phyloP scores from a whole-genome alignment of 2,113 vertebrate genomes.

The Pavo muticus region DNA sequence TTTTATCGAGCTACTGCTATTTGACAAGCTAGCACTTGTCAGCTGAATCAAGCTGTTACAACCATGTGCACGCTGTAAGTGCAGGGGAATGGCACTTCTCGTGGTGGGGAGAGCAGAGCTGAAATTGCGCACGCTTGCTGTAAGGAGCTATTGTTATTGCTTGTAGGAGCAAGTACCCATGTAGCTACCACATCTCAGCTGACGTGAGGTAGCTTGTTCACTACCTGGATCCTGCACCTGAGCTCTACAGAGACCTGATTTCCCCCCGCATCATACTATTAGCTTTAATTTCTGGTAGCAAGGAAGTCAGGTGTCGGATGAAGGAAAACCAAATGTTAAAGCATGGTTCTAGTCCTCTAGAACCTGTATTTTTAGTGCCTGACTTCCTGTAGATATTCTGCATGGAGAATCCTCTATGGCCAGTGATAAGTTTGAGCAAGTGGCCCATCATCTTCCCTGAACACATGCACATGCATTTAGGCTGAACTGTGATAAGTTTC shows the following conservation, averaged over 20 bases:
- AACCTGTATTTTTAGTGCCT: not conserved
- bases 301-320: not conserved
- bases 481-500: not conserved
- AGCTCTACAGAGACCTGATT: not conserved
- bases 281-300: not conserved
- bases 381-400: not conserved
- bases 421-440: not conserved
- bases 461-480: not conserved
- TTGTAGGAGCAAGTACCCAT: not conserved
- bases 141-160: conserved; percentile 22
- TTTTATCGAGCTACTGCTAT: not conserved
- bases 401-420: not conserved
- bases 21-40: not conserved
- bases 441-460: not conserved
- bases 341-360: not conserved
- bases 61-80: accelerated
- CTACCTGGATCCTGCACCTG: not conserved
- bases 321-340: not conserved
- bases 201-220: conserved; percentile 17
- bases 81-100: not conserved
- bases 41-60: not conserved
- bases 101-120: not conserved
- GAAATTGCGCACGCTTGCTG: not conserved
- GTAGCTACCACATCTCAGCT: not conserved
- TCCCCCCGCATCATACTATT: not conserved